A percentile compares a stretch with the other conserved stretches of the same genome.
Evolutionary conservation across 1,140 invertebrate genomes (phyloP).

Genomic region (Penaeus chinensis): DNA sequence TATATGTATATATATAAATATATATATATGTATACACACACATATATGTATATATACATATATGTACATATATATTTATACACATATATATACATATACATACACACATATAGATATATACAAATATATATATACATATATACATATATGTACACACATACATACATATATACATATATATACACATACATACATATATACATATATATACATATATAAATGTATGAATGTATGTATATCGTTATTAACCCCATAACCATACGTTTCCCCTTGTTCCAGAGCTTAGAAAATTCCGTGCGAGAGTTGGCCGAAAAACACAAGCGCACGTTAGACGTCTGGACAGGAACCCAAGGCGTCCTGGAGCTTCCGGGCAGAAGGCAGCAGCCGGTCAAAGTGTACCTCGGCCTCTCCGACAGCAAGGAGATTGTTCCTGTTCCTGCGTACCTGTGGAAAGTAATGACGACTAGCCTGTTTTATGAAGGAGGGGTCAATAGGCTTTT

Average conservation of each 20-base stretch:
- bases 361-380: slow-evolving; percentile 7
- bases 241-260: background rate
- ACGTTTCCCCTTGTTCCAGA: background rate
- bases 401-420: slow-evolving; percentile 23
- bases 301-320: slow-evolving; percentile 20
- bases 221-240: too few relatives aligned
- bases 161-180: too few relatives aligned
- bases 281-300: slow-evolving; percentile 27
- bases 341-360: slow-evolving; percentile 22
- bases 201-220: too few relatives aligned
- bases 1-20: too few relatives aligned
- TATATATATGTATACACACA: too few relatives aligned
- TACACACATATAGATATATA: too few relatives aligned
- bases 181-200: too few relatives aligned
- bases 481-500: background rate
- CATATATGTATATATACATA: too few relatives aligned
- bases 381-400: slow-evolving; percentile 33
- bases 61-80: too few relatives aligned
- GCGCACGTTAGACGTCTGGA: slow-evolving; percentile 30
- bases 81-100: too few relatives aligned
- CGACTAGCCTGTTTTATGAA: background rate
- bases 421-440: slow-evolving; percentile 35
- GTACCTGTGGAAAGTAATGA: slow-evolving; percentile 38
- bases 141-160: too few relatives aligned
- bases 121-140: background rate